Base-by-base conservation (phyloP, 2,113 vertebrate species). In the Caracal caracal region DNA sequence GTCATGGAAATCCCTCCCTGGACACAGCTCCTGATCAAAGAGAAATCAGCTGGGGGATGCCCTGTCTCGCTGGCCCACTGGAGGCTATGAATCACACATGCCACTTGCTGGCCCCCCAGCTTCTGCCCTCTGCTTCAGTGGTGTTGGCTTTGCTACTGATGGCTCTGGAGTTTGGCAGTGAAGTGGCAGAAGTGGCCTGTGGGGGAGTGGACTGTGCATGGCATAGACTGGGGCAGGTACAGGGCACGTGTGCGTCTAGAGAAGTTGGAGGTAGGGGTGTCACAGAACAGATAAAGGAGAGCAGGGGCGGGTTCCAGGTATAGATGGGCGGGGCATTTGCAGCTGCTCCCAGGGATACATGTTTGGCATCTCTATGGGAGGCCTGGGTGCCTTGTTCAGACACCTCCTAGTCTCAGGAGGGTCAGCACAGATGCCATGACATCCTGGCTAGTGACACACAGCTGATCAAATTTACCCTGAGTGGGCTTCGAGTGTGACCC, bases 1-100 rank as follows among this genome's bases (percentile, higher is more conserved):
- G 3, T 43, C 33, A 59, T 70, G 85, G 40, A 83, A 95, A 66
- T 90, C 24, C 92, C 93, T 63, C 68, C 87, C 59, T 65, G 96
- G 83, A 95, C 59, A 65, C 70, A 43, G 61, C 82, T 56, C 49
- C 16, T 12, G 87, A 68, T 90, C 84, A 73, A 12, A 61, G n/a
- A 49, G 87, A 37, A 68, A 9, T 56, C 53, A 43, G 61, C 30
- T 6, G 26, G 71, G 81, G 28, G 88, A 30, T 28, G 47, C 59
- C 90, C 79, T 49, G 22, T 65, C 70, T 76, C 78, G 33, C 35
- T 35, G 43, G 81, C 17, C 33, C 66, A 35, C 11, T 5, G 0
- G 0, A 68, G 73, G 73, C 75, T 53, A 79, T 85, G 83, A 89
- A 94, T 88, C 93, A 94, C 0, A 1, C 0, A 1, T 24, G n/a